phyloP scores from a whole-genome alignment of 2,888 invertebrate species.

The Cheilosia vernalis region DNA sequence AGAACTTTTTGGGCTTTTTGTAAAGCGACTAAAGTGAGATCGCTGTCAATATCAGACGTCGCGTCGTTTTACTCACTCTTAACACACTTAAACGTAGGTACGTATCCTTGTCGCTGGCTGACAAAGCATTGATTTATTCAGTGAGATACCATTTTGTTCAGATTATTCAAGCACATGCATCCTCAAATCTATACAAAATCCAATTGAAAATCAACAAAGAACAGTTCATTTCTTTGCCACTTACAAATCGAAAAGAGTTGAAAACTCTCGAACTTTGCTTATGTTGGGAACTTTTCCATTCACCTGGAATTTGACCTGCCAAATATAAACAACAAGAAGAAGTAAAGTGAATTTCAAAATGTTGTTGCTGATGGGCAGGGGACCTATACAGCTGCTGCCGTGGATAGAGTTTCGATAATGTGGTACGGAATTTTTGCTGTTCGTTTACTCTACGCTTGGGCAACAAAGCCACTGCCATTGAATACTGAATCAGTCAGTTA shows the following conservation, averaged over 20 bases:
- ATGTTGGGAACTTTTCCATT: constrained; percentile 14
- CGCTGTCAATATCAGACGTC: too few species aligned
- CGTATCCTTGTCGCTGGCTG: too few species aligned
- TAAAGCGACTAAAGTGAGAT: too few species aligned
- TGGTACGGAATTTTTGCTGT: constrained; percentile 9
- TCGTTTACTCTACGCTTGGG: constrained; percentile 4
- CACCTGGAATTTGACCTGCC: not conserved
- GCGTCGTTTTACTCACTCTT: too few species aligned
- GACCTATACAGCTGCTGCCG: not conserved
- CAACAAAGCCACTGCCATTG: constrained; percentile 9
- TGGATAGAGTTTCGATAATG: not conserved
- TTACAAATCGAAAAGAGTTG: constrained; percentile 13
- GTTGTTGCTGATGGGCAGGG: constrained; percentile 3
- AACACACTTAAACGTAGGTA: too few species aligned
- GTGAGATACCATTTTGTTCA: too few species aligned
- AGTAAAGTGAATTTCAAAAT: constrained; percentile 23
- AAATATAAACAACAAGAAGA: constrained; percentile 7
- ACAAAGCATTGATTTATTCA: too few species aligned
- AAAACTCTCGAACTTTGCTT: constrained; percentile 20
- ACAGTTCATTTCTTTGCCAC: constrained; percentile 2
- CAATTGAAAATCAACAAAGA: not conserved
- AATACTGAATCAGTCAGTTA: constrained; percentile 27
- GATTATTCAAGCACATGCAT: too few species aligned
- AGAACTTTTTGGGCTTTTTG: too few species aligned
- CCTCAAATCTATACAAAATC: not conserved